A percentile compares a stretch with the other conserved stretches of the same genome.
Conservation (phyloP, 2,113 vertebrate genomes). For the Struthio camelus region DNA sequence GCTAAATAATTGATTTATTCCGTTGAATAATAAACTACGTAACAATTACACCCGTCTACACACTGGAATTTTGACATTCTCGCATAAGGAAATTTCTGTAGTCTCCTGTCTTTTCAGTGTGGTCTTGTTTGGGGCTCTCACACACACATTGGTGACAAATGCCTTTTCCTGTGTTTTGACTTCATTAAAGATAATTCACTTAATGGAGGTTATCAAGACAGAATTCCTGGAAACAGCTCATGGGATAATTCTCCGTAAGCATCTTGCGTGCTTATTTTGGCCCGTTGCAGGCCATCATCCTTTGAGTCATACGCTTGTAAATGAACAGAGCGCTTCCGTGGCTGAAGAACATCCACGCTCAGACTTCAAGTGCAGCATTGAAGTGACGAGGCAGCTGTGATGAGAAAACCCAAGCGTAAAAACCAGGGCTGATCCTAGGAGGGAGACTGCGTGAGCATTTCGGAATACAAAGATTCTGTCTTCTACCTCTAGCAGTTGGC, state of each 20-base stretch:
- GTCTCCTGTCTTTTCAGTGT: background rate
- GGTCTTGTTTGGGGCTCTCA: background rate
- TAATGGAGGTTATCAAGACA: background rate
- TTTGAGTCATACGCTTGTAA: background rate
- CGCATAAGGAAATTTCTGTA: background rate
- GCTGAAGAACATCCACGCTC: background rate
- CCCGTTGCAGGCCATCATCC: background rate
- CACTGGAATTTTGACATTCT: background rate
- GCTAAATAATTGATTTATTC: background rate
- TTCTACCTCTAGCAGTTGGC: background rate
- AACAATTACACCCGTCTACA: background rate
- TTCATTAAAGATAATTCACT: background rate
- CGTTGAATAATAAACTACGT: background rate
- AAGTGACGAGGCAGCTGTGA: background rate
- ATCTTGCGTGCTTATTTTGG: background rate
- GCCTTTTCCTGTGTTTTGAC: background rate
- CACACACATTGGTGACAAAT: no score
- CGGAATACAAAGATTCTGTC: fast-evolving
- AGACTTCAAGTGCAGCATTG: background rate
- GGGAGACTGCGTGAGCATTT: background rate
- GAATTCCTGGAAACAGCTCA: background rate
- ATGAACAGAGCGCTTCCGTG: background rate
- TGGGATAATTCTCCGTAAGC: background rate
- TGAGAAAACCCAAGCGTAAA: background rate
- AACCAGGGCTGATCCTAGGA: background rate